Base-by-base conservation (phyloP, 1,140 invertebrate genomes). In the Amphibalanus amphitrite region DNA sequence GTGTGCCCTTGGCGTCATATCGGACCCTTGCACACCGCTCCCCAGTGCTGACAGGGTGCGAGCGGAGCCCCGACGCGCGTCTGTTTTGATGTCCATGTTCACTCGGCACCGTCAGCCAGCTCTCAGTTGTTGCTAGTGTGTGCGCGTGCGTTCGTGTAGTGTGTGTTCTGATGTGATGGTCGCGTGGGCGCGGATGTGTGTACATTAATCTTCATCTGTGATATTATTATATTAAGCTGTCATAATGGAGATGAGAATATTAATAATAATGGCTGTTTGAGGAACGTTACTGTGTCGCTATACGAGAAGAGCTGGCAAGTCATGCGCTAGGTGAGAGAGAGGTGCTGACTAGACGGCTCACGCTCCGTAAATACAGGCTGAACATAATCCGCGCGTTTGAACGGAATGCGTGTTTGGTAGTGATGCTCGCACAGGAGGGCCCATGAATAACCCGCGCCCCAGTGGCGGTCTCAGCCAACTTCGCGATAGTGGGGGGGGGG, bases 181-280 rank as follows among this genome's bases (percentile, higher is more conserved):
- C n/a, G 33, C 15, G 33, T 38, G 33, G 4, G 33, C 33, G 15
- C 15, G 33, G 4, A 38, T 38, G 33, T 23, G 47, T 59, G 47
- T 59, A 59, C 47, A 59, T 59, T 59, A 59, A 59, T 59, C 47
- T 13, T 59, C 47, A 59, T 59, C 47, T 59, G 47, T 59, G 47
- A 59, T 59, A 59, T 59, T 59, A 59, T 59, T 59, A 59, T 59
- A 59, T 59, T 59, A 59, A 59, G 47, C 47, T 59, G 47, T 59
- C 47, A 59, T 59, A 59, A 59, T 59, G 10, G 47, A 59, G 23
- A 59, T 23, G 47, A 59, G 47, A 59, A 59, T 59, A 59, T 59
- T 59, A 59, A 59, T 59, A 59, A 59, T 13, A 59, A 59, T 59
- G 47, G 20, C 47, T 59, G 47, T 59, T 59, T 59, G 47, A 59